A percentile compares a stretch with the other conserved stretches of the same genome.
Conservation (phyloP, 1,140 invertebrate species). For the Samia ricini region DNA sequence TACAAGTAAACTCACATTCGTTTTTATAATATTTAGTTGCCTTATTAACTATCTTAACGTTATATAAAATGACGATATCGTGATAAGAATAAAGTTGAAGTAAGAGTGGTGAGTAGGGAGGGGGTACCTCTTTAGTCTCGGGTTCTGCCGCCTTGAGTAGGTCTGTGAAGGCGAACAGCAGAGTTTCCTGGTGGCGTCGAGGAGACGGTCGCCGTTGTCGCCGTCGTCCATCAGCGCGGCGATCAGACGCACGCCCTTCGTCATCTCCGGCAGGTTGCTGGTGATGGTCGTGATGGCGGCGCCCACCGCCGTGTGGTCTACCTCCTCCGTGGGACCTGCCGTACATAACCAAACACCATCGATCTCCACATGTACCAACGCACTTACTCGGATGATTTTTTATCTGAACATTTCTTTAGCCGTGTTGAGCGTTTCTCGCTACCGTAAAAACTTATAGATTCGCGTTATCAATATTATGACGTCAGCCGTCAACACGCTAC, state of each 20-base stretch:
- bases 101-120: background rate
- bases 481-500: too few species aligned
- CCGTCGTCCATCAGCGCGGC: slow-evolving; percentile 94
- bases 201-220: slow-evolving; percentile 88
- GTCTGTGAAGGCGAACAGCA: slow-evolving; percentile 97
- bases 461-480: too few species aligned
- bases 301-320: slow-evolving; percentile 96
- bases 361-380: too few species aligned
- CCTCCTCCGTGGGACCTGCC: slow-evolving; percentile 84
- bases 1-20: too few species aligned
- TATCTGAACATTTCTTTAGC: too few species aligned
- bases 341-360: too few species aligned
- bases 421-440: too few species aligned
- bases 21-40: too few species aligned
- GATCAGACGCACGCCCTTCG: slow-evolving; percentile 95
- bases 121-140: slow-evolving; percentile 88
- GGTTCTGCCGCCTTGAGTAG: slow-evolving; percentile 96
- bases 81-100: background rate
- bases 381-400: too few species aligned
- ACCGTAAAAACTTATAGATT: too few species aligned
- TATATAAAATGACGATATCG: too few species aligned
- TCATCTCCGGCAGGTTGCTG: slow-evolving; percentile 97
- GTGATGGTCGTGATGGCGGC: slow-evolving; percentile 98
- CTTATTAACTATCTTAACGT: too few species aligned
- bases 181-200: slow-evolving; percentile 94